A percentile compares a stretch with the other conserved stretches of the same genome.
Conservation (phyloP, 2,797 vertebrate genomes). For the Poecilia velifera region DNA sequence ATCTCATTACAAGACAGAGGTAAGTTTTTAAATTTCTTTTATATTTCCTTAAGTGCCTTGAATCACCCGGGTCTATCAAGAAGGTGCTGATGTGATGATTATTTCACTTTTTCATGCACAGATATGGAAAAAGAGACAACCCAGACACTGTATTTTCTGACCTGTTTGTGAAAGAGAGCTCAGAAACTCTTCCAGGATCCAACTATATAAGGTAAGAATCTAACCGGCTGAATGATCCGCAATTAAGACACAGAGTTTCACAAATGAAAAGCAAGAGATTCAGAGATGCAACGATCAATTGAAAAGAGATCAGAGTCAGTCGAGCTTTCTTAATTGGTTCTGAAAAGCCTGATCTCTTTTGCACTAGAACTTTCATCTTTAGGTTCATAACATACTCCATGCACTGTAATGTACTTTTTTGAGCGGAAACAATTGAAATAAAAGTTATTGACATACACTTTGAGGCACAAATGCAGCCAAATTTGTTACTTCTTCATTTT, state of each 20-base stretch:
- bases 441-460: not conserved
- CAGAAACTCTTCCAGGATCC: conserved; percentile 87
- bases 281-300: not conserved
- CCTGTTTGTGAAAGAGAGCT: conserved; percentile 86
- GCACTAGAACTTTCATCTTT: not conserved
- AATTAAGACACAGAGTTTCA: not conserved
- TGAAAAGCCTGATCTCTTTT: not conserved
- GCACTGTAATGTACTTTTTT: not conserved
- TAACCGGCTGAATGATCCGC: too few species aligned
- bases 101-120: conserved; percentile 55
- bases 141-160: conserved; percentile 89
- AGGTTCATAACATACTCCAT: not conserved
- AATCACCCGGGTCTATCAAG: not conserved
- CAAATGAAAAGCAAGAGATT: not conserved
- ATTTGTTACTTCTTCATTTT: not conserved
- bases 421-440: not conserved
- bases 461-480: not conserved
- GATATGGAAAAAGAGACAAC: conserved; percentile 92
- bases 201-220: conserved; percentile 77
- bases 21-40: conserved; percentile 62
- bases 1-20: conserved; percentile 96
- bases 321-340: not conserved
- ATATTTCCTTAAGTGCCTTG: not conserved
- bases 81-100: not conserved
- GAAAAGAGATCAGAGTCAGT: not conserved